Evolutionary conservation across 2,113 vertebrate species (phyloP), one percentile per base, ranked within the genome.

Genomic region (Lampris incognitus): DNA sequence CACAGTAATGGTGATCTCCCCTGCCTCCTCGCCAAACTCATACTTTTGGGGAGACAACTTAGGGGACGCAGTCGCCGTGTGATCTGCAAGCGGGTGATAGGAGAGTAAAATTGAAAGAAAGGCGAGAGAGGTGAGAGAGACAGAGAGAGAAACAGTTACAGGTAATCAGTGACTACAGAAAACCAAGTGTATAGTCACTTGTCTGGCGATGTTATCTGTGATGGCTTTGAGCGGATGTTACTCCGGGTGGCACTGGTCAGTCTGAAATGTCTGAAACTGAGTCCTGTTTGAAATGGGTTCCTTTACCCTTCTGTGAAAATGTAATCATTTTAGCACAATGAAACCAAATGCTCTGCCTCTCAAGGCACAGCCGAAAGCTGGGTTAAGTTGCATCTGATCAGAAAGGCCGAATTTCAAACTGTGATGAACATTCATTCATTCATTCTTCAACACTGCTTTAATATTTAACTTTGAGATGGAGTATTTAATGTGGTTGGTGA

Each of bases 1-100:
- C 67, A 88, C 88, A 57, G 87, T 79, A 0, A 93, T 84, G 61
- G 86, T 92, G 67, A 94, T 57, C 71, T 96, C 96, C 49, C 90
- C 94, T 6, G 88, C 90, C 13, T 98, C 97, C 0, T 98, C 95
- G 0, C 95, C 96, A 49, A 95, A 94, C 0, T 96, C 95, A 67
- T 95, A 88, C 89, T 93, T 95, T 89, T 96, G 95, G 40, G 93
- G 94, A 82, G 89, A 85, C n/a, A 91, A 87, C 86, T 92, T 95
- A 6, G 97, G 97, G 0, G 97, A 98, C 0, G 92, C 92, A 41
- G 92, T 86, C 0, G 84, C 78, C 2, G 92, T 93, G 89, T 94
- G 94, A 40, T 94, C 94, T 95, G 87, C 9, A 73, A 72, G 57
- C 66, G 63, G 4, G 10, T 7, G 49, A 41, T 9, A 24, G 24